phyloP scores from a whole-genome alignment of 37 sponge, comb jelly and placozoan species.

The Cladorhizidae sp. region DNA sequence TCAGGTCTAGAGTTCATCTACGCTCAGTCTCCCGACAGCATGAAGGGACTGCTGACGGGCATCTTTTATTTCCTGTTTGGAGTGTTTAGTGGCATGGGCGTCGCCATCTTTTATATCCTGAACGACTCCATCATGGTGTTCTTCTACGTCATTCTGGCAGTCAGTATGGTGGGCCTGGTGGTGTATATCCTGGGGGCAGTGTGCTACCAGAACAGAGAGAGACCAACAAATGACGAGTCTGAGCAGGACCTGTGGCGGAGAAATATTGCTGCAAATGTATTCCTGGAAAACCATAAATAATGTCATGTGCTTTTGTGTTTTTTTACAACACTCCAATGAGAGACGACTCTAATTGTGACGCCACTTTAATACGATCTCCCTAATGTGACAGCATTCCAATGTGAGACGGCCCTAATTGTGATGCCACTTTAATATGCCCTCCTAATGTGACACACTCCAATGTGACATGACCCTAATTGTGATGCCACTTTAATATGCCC shows the following conservation, averaged over 20 bases:
- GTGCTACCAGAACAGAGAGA: slow-evolving; percentile 39
- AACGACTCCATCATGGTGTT: background rate
- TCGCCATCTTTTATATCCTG: background rate
- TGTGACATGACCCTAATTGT: no score
- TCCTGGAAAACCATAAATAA: background rate
- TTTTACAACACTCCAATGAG: no score
- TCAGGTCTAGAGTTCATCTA: slow-evolving; percentile 67
- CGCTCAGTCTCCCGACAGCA: slow-evolving; percentile 63
- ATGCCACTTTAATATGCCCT: no score
- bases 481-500: no score
- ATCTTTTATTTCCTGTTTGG: slow-evolving; percentile 49
- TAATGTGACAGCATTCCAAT: no score
- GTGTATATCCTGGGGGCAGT: slow-evolving; percentile 24
- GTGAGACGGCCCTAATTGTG: no score
- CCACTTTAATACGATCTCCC: no score
- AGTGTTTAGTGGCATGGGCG: slow-evolving; percentile 13
- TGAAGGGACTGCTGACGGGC: slow-evolving; percentile 63
- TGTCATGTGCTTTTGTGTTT: no score
- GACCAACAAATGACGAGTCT: slow-evolving; percentile 30
- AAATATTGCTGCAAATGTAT: slow-evolving; percentile 5
- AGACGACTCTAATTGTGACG: no score
- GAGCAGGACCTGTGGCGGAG: slow-evolving; percentile 4
- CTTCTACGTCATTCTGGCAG: background rate
- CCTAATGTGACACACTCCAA: no score
- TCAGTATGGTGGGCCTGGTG: slow-evolving; percentile 25